phyloP scores from a whole-genome alignment of 2,888 invertebrate species.

The Tromatobia lineatoria region DNA sequence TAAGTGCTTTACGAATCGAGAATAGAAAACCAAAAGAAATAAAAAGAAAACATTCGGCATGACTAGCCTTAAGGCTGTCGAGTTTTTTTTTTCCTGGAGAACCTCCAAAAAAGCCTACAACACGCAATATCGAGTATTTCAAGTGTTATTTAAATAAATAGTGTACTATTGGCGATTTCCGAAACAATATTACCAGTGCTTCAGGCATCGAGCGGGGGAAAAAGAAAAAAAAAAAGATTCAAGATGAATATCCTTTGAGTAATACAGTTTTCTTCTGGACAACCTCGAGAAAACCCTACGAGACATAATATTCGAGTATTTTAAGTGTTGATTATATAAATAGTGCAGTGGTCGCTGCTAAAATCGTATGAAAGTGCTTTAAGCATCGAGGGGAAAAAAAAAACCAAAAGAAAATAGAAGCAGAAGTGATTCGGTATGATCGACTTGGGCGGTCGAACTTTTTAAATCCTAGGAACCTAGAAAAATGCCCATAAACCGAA shows the following conservation, averaged over 20 bases:
- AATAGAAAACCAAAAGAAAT: slow-evolving; percentile 1
- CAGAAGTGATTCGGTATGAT: slow-evolving; percentile 37
- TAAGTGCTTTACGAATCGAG: slow-evolving; percentile 35
- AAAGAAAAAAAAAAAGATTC: slow-evolving; percentile 7
- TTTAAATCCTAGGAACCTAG: slow-evolving; percentile 31
- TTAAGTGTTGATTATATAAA: not conserved
- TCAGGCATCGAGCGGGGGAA: slow-evolving; percentile 36
- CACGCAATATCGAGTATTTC: slow-evolving; percentile 13
- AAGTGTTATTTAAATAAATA: not conserved
- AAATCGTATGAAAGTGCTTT: slow-evolving; percentile 14
- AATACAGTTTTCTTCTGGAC: slow-evolving; percentile 34
- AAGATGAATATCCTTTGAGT: slow-evolving; percentile 40
- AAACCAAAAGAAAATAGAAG: not conserved
- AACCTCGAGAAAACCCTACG: slow-evolving; percentile 35
- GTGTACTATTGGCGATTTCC: not conserved
- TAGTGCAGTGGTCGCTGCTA: not conserved
- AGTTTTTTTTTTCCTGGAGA: slow-evolving; percentile 38
- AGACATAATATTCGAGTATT: slow-evolving; percentile 18
- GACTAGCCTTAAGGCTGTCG: slow-evolving; percentile 44
- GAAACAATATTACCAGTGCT: slow-evolving; percentile 15
- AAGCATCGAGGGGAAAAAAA: slow-evolving; percentile 32
- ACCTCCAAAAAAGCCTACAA: slow-evolving; percentile 24
- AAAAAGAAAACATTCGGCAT: slow-evolving; percentile 46
- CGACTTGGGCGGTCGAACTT: slow-evolving; percentile 30
- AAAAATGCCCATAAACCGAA: slow-evolving; percentile 28